phyloP scores from a whole-genome alignment of 1,140 invertebrate species.

The Eubasilissa regina region DNA sequence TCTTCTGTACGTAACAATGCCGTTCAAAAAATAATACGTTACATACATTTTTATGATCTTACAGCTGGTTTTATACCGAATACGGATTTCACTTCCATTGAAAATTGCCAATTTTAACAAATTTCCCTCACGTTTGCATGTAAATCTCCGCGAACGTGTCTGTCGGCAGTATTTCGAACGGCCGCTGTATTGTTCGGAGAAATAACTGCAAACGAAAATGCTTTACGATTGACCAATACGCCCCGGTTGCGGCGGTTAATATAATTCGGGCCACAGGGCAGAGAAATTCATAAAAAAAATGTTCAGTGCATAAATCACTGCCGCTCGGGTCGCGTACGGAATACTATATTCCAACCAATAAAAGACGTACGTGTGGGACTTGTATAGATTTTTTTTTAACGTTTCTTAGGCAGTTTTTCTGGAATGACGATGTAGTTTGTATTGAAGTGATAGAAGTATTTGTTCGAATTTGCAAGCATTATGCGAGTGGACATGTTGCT shows the following conservation, averaged over 20 bases:
- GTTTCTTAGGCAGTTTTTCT: too few relatives aligned
- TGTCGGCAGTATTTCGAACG: neutral
- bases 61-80: too few relatives aligned
- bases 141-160: neutral
- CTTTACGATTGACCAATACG: neutral
- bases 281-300: constrained; percentile 7
- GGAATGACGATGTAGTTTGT: too few relatives aligned
- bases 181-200: too few relatives aligned
- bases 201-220: neutral
- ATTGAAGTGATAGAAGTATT: too few relatives aligned
- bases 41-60: too few relatives aligned
- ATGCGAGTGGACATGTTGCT: too few relatives aligned
- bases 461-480: too few relatives aligned
- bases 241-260: neutral
- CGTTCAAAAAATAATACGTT: too few relatives aligned
- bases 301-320: constrained; percentile 19
- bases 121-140: neutral
- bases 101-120: constrained; percentile 10
- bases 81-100: too few relatives aligned
- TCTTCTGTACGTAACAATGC: too few relatives aligned
- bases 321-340: constrained; percentile 13
- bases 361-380: neutral
- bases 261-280: neutral
- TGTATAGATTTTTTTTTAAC: neutral
- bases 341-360: constrained; percentile 5